Evolutionary conservation across 2,888 invertebrate genomes (phyloP).

Genomic region (Charanyca ferruginea): DNA sequence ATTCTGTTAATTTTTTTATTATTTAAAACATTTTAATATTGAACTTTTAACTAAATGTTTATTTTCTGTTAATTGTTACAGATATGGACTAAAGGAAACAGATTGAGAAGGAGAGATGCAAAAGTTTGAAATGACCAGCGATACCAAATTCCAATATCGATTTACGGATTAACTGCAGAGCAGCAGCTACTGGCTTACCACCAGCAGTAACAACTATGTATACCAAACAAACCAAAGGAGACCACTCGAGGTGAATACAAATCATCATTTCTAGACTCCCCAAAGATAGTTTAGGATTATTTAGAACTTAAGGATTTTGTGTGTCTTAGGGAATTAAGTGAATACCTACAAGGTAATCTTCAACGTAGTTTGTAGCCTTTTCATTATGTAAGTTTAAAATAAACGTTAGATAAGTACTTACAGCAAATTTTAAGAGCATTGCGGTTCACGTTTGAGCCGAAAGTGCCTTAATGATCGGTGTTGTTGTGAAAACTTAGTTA

Average conservation of each 20-base stretch:
- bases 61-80: conserved; percentile 48
- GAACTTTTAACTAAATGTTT: background rate
- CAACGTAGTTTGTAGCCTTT: conserved; percentile 20
- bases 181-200: conserved; percentile 20
- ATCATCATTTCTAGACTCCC: conserved; percentile 71
- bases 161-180: conserved; percentile 12
- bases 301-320: conserved; percentile 68
- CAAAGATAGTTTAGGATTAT: conserved; percentile 80
- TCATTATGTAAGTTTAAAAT: conserved; percentile 52
- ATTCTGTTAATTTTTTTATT: background rate
- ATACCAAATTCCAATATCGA: conserved; percentile 24
- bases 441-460: conserved; percentile 63
- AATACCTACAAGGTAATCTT: conserved; percentile 29
- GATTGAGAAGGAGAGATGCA: conserved; percentile 15
- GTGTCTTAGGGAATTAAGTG: conserved; percentile 55
- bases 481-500: conserved; percentile 80
- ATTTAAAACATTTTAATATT: background rate
- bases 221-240: conserved; percentile 56
- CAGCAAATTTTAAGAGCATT: conserved; percentile 52
- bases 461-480: conserved; percentile 89
- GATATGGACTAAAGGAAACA: conserved; percentile 40
- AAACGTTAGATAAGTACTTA: conserved; percentile 45
- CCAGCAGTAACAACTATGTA: conserved; percentile 39
- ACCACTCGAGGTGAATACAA: conserved; percentile 68
- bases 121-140: conserved; percentile 16